Conservation (phyloP, 2,797 vertebrate species). For the Periparus ater region DNA sequence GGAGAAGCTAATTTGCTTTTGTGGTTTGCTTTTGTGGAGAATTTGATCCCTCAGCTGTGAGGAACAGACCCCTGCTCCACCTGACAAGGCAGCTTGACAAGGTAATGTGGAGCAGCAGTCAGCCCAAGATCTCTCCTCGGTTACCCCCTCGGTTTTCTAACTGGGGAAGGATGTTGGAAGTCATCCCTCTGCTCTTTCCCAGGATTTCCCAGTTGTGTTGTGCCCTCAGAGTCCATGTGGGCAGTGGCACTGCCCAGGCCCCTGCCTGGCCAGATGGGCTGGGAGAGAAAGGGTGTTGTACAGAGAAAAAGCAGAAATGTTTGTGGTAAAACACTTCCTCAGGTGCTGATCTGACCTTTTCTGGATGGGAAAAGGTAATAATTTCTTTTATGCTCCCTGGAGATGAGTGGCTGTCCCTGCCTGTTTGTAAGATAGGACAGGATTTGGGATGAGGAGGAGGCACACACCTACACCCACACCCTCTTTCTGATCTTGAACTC, state of each 20-base stretch:
- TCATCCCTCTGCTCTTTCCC: neutral
- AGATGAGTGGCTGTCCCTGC: neutral
- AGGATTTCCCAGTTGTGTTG: accelerated
- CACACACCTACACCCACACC: neutral
- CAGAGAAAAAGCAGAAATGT: neutral
- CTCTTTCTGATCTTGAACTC: neutral
- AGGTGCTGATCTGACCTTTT: neutral
- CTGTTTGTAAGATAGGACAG: neutral
- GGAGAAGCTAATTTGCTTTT: neutral
- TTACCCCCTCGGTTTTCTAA: neutral
- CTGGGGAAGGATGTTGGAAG: neutral
- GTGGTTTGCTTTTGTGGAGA: neutral
- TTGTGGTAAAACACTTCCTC: neutral
- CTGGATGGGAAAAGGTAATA: neutral
- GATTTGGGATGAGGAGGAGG: neutral
- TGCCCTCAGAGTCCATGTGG: neutral
- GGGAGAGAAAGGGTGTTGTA: neutral
- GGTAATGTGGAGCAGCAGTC: accelerated
- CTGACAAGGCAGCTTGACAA: accelerated
- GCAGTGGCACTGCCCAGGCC: neutral
- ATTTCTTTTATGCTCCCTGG: neutral
- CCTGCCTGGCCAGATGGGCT: neutral
- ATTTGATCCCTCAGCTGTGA: neutral
- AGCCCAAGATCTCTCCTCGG: neutral
- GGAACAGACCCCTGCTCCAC: neutral